Conservation (phyloP, 2,113 vertebrate genomes). For the Ptyas mucosa region DNA sequence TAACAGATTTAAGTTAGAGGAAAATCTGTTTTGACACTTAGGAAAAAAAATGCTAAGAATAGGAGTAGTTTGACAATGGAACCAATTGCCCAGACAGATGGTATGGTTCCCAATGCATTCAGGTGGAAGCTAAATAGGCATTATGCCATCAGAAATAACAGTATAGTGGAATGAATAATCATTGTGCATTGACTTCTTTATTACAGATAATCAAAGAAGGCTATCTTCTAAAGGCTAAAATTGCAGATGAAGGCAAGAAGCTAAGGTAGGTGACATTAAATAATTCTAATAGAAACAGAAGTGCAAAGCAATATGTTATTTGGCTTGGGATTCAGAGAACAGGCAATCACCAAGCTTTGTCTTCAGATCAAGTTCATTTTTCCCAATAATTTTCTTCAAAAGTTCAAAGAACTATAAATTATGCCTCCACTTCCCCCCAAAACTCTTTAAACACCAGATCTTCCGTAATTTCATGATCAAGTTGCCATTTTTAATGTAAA, state of each 20-base stretch:
- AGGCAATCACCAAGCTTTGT: background rate
- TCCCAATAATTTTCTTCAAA: background rate
- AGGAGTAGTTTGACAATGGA: background rate
- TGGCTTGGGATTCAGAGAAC: background rate
- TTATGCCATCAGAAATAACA: background rate
- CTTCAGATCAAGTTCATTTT: background rate
- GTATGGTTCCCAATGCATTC: background rate
- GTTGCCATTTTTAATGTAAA: background rate
- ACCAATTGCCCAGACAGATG: background rate
- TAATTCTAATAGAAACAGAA: background rate
- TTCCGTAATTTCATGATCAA: background rate
- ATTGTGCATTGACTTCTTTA: constrained; percentile 24
- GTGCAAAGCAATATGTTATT: background rate
- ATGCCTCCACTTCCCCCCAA: background rate
- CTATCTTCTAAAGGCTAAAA: constrained; percentile 88
- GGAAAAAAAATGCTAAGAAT: background rate
- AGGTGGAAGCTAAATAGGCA: background rate
- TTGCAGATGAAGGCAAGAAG: constrained; percentile 88
- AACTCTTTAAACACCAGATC: background rate
- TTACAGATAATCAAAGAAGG: constrained; percentile 84
- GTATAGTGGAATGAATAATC: constrained; percentile 35
- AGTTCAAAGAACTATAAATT: background rate
- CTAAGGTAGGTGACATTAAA: constrained; percentile 70
- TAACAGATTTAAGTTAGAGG: background rate
- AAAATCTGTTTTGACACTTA: background rate